Base-by-base conservation (phyloP, 2,797 vertebrate genomes). In the Cirrhinus mrigala region DNA sequence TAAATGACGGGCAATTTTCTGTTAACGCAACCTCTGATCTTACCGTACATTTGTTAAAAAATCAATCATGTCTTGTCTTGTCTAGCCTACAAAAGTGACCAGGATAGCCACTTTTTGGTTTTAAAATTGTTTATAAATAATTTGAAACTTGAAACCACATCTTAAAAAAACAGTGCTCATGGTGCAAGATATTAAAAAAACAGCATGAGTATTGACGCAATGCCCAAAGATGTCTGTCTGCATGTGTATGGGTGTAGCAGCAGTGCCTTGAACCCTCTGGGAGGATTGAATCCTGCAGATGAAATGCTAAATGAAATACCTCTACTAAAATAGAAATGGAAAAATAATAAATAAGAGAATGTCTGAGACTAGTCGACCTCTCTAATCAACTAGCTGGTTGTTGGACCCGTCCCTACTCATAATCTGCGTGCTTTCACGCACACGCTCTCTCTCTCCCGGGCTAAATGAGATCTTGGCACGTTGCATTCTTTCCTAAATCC, bases 391-490 rank as follows among this genome's bases (percentile, higher is more conserved):
- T 69, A 77, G 73, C 54, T 16, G 16, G 33, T 24, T 52, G 22
- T 44, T 50, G 24, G 52, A 56, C 71, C 77, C 48, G 24, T 76
- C 70, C 62, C 48, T 48, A 22, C 69, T 79, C 44, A 52, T 62
- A 62, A 79, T 74, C 54, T 69, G 46, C 58, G 48, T 71, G 16
- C 71, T 60, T 80, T 85, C 80, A 73, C 77, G 56, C 64, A 81
- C 75, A 85, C 22, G 37, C 82, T 69, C 75, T 46, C 81, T 85
- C n/a, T 85, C 66, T 86, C 44, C 62, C 9, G 14, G 81, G 62
- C 89, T 87, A 89, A 91, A 92, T 90, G 84, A 91, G 88, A 91
- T 90, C 87, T 82, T 87, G 86, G 89, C 89, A 90, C 80, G 64
- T 83, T 64, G 79, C 60, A 29, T 89, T 87, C 85, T 85, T 81